These are phyloP conservation scores for Syritta pipiens DNA, from an alignment of 2,888 invertebrate genomes.

Conservation along the genomic window DNA sequence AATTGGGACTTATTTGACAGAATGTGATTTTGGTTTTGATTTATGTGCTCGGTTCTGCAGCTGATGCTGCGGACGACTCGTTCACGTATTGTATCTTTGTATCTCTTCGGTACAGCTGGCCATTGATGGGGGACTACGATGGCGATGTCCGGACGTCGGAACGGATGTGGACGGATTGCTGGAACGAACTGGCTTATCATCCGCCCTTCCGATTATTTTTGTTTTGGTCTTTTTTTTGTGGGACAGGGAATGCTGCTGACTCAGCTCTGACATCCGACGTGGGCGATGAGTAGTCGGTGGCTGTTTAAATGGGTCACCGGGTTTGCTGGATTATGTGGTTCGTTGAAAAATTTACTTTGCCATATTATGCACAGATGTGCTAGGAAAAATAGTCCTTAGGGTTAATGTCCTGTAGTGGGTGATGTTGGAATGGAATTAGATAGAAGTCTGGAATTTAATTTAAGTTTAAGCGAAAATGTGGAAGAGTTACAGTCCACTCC, in stretches of 20 bases:
- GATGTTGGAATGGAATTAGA: too few species aligned
- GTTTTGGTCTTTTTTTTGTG: conserved; percentile 22
- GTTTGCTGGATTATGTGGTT: conserved; percentile 23
- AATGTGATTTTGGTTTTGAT: conserved; percentile 66
- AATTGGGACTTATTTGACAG: conserved; percentile 68
- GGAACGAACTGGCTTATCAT: conserved; percentile 51
- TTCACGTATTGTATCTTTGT: conserved; percentile 26
- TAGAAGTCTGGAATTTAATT: too few species aligned
- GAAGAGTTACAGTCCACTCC: too few species aligned
- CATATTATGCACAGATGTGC: neutral
- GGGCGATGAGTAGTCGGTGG: conserved; percentile 5
- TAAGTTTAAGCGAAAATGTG: too few species aligned
- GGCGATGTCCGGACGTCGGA: conserved; percentile 12
- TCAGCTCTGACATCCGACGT: conserved; percentile 42
- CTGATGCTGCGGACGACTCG: conserved; percentile 37
- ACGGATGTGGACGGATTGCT: conserved; percentile 41
- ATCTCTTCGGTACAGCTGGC: conserved; percentile 16
- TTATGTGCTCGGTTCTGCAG: conserved; percentile 55
- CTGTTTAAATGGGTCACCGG: conserved; percentile 38
- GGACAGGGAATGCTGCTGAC: conserved; percentile 6
- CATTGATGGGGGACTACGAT: conserved; percentile 9
- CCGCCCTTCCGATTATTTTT: conserved; percentile 25
- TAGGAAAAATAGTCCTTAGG: neutral
- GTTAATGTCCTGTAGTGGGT: neutral
- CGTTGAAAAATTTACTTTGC: conserved; percentile 5